Conservation (phyloP, 2,888 invertebrate species). For the Epinotia ramella region DNA sequence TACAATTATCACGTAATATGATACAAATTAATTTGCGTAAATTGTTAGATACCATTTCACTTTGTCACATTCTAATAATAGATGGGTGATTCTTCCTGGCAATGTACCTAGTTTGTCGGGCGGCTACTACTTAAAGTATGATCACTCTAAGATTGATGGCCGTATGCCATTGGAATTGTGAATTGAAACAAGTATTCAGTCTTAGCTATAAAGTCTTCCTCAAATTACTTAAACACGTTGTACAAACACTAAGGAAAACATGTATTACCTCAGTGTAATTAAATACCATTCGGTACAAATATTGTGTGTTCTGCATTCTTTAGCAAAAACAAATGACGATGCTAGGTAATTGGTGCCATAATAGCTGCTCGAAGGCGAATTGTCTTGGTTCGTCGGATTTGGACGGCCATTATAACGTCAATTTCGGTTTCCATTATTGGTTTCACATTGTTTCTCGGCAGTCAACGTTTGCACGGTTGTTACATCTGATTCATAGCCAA, state of each 20-base stretch:
- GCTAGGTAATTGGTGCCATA: conserved; percentile 31
- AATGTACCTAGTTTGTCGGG: conserved; percentile 6
- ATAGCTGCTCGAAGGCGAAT: conserved; percentile 28
- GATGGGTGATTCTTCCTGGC: conserved; percentile 34
- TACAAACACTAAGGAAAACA: conserved; percentile 17
- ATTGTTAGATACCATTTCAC: conserved; percentile 22
- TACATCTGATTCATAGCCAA: conserved; percentile 56
- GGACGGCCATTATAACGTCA: conserved; percentile 41
- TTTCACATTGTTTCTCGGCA: conserved; percentile 37
- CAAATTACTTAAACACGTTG: conserved; percentile 15
- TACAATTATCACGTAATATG: conserved; percentile 15
- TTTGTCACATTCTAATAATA: conserved; percentile 33
- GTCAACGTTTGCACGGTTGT: conserved; percentile 37
- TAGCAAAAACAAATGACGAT: conserved; percentile 35
- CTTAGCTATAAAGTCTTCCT: conserved; percentile 20
- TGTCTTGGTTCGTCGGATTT: conserved; percentile 34
- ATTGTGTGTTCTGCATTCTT: conserved; percentile 23
- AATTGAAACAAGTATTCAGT: conserved; percentile 11
- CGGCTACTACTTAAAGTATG: conserved; percentile 11
- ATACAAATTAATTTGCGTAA: conserved; percentile 17
- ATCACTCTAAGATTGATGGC: conserved; percentile 28
- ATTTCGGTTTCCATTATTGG: conserved; percentile 40
- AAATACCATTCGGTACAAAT: conserved; percentile 40
- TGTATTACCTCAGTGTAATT: conserved; percentile 37
- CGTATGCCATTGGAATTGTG: conserved; percentile 24